Conservation (phyloP, 2,797 vertebrate genomes). For the Danio kyathit region DNA sequence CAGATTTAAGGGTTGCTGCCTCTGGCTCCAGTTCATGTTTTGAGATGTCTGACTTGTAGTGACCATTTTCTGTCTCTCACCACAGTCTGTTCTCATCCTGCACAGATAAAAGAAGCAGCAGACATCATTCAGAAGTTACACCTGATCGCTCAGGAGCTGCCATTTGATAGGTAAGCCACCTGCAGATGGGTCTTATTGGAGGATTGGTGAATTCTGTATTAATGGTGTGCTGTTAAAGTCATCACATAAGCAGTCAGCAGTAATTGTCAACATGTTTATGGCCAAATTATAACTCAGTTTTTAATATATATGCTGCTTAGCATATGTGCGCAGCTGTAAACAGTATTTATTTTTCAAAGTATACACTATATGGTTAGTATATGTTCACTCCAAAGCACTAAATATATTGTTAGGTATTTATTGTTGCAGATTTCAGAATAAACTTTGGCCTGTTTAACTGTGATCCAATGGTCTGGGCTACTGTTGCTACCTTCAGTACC, state of each 20-base stretch:
- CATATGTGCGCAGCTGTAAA: neutral
- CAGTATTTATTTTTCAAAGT: no score
- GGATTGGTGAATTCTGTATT: neutral
- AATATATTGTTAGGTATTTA: no score
- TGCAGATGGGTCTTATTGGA: constrained; percentile 41
- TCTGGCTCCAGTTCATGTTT: constrained; percentile 67
- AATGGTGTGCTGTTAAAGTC: neutral
- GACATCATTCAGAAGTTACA: constrained; percentile 99
- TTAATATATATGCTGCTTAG: neutral
- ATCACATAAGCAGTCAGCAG: neutral
- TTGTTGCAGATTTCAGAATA: no score
- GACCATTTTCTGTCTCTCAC: constrained; percentile 56
- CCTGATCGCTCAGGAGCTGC: constrained; percentile 98
- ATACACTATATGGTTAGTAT: no score
- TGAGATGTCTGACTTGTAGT: constrained; percentile 69
- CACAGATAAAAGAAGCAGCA: constrained; percentile 98
- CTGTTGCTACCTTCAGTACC: neutral
- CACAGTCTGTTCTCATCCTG: constrained; percentile 38
- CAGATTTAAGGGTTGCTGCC: constrained; percentile 69
- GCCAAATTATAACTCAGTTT: neutral
- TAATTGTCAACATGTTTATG: neutral
- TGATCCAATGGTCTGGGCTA: neutral
- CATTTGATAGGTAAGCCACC: constrained; percentile 94
- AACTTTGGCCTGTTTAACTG: neutral
- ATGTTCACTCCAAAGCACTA: no score